Evolutionary conservation across 1,140 invertebrate genomes (phyloP), one percentile per base, ranked within the genome.

Genomic region (Pseudomyrmex flavicornis): DNA sequence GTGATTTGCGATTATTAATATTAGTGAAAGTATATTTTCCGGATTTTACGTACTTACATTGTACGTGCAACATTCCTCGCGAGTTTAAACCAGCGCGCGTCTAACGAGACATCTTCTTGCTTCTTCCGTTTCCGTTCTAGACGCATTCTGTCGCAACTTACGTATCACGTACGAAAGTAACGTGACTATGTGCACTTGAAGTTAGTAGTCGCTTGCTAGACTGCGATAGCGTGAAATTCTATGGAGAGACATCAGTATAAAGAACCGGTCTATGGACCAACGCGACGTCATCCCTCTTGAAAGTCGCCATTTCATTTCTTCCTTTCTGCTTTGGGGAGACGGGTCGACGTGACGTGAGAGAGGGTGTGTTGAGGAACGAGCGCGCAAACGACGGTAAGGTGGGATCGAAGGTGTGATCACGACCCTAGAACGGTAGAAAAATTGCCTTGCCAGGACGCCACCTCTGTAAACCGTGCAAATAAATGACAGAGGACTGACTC

Each of bases 271-370:
- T 58, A 56, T 12, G 62, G 35, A 79, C 35, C 35, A 35, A 7
- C 35, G 15, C 54, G 13, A 15, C 76, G 20, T 80, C 66, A 69
- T 70, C 22, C 66, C 46, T 80, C 44, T 80, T 72, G 46, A 70
- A 80, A 80, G 66, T 80, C 76, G 44, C 54, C 76, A 59, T 59
- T 80, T 80, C 56, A 72, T 80, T 80, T 80, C 66, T 80, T 59
- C 44, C 66, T 80, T 80, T 80, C 22, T 80, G n/a, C 44, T 61
- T 80, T 15, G 20, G 44, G 22, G 9, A 69, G 65, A 70, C 15
- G 9, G 15, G 62, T 77, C 61, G 44, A 65, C 13, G 73, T 77
- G 59, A 59, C n/a, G 54, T 79, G 68, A 83, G 48, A 65, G 48
- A 65, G 73, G 52, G 54, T 59, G 50, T 66, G 50, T 77, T 44